These are phyloP conservation scores for Hyperoplus immaculatus DNA, from an alignment of 2,797 vertebrate genomes.

Conservation along the genomic window DNA sequence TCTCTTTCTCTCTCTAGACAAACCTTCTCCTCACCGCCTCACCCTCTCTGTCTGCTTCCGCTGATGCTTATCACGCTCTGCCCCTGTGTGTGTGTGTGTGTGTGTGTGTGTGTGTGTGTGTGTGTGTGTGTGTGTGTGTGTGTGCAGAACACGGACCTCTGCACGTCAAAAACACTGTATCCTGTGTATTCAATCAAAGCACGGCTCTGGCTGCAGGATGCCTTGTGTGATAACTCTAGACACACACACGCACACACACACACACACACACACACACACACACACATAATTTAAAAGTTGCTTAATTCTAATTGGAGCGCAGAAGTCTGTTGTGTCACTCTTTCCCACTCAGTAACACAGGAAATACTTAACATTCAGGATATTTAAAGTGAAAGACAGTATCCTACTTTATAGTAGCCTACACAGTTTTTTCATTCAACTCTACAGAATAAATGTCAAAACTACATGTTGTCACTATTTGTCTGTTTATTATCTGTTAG, in stretches of 20 bases:
- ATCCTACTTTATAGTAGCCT: not conserved
- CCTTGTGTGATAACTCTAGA: conserved; percentile 16
- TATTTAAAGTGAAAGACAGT: not conserved
- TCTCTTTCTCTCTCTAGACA: not conserved
- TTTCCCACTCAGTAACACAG: not conserved
- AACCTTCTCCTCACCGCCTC: conserved; percentile 5
- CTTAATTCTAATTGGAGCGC: not conserved
- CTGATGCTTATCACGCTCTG: conserved; percentile 52
- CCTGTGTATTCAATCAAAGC: conserved; percentile 53
- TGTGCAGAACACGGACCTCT: conserved; percentile 8
- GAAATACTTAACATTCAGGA: not conserved
- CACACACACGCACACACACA: not conserved
- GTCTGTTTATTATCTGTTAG: conserved; percentile 14
- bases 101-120: not conserved
- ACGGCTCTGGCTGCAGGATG: conserved; percentile 9
- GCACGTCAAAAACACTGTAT: conserved; percentile 40
- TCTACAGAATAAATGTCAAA: not conserved
- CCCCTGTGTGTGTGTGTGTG: conserved; percentile 5
- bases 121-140: not conserved
- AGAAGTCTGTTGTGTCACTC: not conserved
- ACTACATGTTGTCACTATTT: conserved; percentile 8
- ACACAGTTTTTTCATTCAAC: not conserved
- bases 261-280: not conserved
- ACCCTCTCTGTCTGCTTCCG: conserved; percentile 10
- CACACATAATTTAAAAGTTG: not conserved